phyloP scores from a whole-genome alignment of 2,888 invertebrate genomes.

The Phragmatobia fuliginosa region DNA sequence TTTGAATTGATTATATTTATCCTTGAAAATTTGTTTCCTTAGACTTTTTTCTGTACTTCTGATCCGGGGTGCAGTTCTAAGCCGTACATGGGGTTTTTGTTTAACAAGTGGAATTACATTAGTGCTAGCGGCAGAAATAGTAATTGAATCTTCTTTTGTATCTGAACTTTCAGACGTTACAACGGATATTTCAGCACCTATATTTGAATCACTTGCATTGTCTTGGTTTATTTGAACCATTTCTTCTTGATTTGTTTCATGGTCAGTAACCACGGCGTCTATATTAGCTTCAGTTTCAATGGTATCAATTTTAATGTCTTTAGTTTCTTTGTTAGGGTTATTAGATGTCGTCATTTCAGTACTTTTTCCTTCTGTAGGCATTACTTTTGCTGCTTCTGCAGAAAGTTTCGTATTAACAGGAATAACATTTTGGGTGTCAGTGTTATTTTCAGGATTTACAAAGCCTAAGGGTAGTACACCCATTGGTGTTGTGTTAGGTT shows the following conservation, averaged over 20 bases:
- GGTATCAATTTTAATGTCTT: not conserved
- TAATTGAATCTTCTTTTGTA: not conserved
- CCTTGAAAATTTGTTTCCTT: not conserved
- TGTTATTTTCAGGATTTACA: not conserved
- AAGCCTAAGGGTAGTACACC: not conserved
- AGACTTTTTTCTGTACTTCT: not conserved
- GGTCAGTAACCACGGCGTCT: not conserved
- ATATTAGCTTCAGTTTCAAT: not conserved
- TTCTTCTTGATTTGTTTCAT: not conserved
- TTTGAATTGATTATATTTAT: not conserved
- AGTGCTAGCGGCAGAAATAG: not conserved
- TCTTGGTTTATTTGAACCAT: not conserved
- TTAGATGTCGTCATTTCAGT: not conserved
- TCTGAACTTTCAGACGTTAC: not conserved
- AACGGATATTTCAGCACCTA: slow-evolving; percentile 15
- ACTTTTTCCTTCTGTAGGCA: slow-evolving; percentile 1
- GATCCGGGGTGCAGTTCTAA: not conserved
- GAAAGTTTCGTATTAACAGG: not conserved
- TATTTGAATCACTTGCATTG: not conserved
- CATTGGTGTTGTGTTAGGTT: slow-evolving; percentile 1
- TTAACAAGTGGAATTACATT: not conserved
- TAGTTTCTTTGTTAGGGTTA: not conserved
- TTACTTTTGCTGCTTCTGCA: slow-evolving; percentile 12
- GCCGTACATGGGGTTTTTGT: slow-evolving; percentile 14
- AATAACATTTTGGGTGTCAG: not conserved